phyloP scores from a whole-genome alignment of 2,888 invertebrate genomes.

The Ectobius pallidus region DNA sequence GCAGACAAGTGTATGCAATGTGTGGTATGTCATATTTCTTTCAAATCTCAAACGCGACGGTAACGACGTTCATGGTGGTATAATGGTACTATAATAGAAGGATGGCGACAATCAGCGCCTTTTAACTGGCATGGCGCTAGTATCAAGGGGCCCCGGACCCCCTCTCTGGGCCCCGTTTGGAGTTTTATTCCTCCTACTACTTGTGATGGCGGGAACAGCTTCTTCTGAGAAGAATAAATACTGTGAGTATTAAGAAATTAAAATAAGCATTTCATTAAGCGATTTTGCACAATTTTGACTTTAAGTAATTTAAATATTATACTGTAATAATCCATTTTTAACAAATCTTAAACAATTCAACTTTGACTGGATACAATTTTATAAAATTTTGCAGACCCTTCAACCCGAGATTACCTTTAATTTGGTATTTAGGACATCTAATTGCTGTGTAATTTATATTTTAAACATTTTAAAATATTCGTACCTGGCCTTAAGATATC shows the following conservation, averaged over 20 bases:
- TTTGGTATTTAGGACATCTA: too few relatives aligned
- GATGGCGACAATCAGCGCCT: slow-evolving; percentile 11
- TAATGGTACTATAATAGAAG: slow-evolving; percentile 18
- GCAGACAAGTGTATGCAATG: neutral
- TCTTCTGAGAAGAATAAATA: slow-evolving; percentile 11
- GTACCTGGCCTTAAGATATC: too few relatives aligned
- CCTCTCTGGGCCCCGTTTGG: slow-evolving; percentile 33
- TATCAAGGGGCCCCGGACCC: slow-evolving; percentile 40
- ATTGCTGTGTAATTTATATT: too few relatives aligned
- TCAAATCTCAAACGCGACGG: slow-evolving; percentile 13
- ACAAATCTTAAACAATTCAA: too few relatives aligned
- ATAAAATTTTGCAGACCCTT: too few relatives aligned
- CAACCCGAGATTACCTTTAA: too few relatives aligned
- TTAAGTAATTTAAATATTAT: too few relatives aligned
- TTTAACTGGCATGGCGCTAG: slow-evolving; percentile 34
- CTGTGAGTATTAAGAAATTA: slow-evolving; percentile 3
- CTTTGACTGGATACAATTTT: too few relatives aligned
- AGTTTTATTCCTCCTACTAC: slow-evolving; percentile 19
- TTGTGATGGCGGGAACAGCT: slow-evolving; percentile 13
- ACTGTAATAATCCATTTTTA: too few relatives aligned
- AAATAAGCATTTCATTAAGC: too few relatives aligned
- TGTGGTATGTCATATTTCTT: neutral
- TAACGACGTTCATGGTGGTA: slow-evolving; percentile 14
- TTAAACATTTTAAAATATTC: too few relatives aligned
- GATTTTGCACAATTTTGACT: too few relatives aligned